Evolutionary conservation across 2,888 invertebrate genomes (phyloP), one percentile per base, ranked within the genome.

Genomic region (Eristalis pertinax): DNA sequence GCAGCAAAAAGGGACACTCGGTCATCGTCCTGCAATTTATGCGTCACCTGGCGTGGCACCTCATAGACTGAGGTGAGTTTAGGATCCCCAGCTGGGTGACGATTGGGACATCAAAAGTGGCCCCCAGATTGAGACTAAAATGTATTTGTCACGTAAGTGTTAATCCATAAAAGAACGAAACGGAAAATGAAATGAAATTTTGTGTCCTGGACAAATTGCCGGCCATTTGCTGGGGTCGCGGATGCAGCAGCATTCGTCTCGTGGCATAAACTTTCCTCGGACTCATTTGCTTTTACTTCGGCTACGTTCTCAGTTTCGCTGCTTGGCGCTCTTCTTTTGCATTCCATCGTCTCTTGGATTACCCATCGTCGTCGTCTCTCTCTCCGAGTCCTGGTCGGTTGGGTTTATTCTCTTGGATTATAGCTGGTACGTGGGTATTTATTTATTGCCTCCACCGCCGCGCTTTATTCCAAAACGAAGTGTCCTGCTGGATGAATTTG

Each of bases 111-210:
- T 8, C 32, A 3, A 38, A 38, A 13, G 8, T 7, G 8, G 8
- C 32, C 24, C 22, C 26, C 15, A 60, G 60, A 60, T 60, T 26
- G 60, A 60, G 60, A 60, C 60, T 2, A 75, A 68, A 63, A 41
- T 72, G 75, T 76, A 83, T 73, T 87, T 87, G 87, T 87, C 87
- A 87, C 87, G 87, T 87, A 87, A 87, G 84, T 79, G 87, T 87
- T 64, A 84, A 87, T 87, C 87, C 79, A 84, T 87, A 87, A 87
- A 87, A 86, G 68, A 87, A 82, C 63, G 68, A 41, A 63, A 29
- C 79, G 67, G 38, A 84, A 80, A 73, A 87, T 83, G 63, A 80
- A 87, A 87, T 80, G 75, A 84, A 84, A 84, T 87, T 73, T 75
- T 87, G 74, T 67, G 78, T 68, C 63, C 50, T 70, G 29, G 60